A percentile compares a stretch with the other conserved stretches of the same genome.
These are phyloP conservation scores for Leuciscus waleckii DNA, from an alignment of 2,797 vertebrate genomes.

Conservation along the genomic window DNA sequence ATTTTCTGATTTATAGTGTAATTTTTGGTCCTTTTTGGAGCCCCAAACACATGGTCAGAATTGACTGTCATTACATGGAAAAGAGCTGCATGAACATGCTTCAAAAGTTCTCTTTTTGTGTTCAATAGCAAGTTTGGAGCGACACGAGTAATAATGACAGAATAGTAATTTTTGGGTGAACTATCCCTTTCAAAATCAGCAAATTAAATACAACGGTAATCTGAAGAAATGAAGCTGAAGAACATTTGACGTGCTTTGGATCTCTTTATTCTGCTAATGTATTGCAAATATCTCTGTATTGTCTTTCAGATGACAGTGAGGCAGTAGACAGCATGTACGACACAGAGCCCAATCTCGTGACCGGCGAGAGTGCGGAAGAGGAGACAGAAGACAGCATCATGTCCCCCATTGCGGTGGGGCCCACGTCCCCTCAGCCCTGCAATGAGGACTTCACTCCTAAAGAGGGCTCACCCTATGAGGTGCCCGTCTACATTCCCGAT, in stretches of 20 bases:
- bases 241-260: background rate
- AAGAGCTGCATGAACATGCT: background rate
- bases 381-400: slow-evolving; percentile 90
- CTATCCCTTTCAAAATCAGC: background rate
- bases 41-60: background rate
- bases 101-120: background rate
- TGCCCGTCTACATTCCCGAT: slow-evolving; percentile 98
- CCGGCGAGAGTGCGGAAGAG: slow-evolving; percentile 84
- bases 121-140: background rate
- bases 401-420: slow-evolving; percentile 87
- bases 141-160: background rate
- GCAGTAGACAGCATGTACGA: slow-evolving; percentile 92
- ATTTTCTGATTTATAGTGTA: background rate
- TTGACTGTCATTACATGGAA: background rate
- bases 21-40: background rate
- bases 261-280: background rate
- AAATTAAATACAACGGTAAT: background rate
- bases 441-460: slow-evolving; percentile 97
- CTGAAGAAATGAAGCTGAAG: background rate
- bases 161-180: background rate
- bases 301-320: slow-evolving; percentile 91
- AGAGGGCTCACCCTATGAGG: slow-evolving; percentile 97
- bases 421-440: slow-evolving; percentile 87
- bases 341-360: slow-evolving; percentile 89
- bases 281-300: slow-evolving; percentile 23